Evolutionary conservation across 2,888 invertebrate species (phyloP).

Genomic region (Coelopa pilipes): DNA sequence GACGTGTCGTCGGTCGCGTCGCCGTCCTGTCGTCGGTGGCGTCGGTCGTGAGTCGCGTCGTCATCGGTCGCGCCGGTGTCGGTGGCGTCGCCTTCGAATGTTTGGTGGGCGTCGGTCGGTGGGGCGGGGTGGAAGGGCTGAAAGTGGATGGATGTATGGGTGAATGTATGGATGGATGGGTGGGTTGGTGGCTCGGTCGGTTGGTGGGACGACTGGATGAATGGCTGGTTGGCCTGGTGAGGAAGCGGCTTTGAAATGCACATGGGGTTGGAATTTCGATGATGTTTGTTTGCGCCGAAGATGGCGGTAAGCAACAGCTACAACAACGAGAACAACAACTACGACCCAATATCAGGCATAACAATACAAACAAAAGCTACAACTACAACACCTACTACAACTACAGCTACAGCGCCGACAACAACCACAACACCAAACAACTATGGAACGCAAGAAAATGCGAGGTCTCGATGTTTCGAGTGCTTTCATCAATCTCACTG

Average conservation of each 20-base stretch:
- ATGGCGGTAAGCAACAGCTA: constrained; percentile 12
- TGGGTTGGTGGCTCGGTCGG: not conserved
- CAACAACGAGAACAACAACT: not conserved
- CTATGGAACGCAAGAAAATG: not conserved
- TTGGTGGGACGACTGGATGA: constrained; percentile 1
- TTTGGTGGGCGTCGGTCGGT: no score
- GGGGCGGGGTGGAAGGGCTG: not conserved
- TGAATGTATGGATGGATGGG: constrained; percentile 26
- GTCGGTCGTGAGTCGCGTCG: no score
- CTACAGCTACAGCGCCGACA: not conserved
- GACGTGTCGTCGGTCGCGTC: no score
- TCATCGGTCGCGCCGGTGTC: no score
- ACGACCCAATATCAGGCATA: not conserved
- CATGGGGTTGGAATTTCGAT: constrained; percentile 29
- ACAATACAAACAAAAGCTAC: not conserved
- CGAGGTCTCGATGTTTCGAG: no score
- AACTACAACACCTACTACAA: not conserved
- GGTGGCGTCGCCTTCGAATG: no score
- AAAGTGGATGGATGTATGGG: constrained; percentile 5
- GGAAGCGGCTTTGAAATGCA: constrained; percentile 11
- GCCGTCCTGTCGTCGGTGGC: no score
- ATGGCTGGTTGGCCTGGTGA: constrained; percentile 19
- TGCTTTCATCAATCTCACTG: no score
- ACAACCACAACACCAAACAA: not conserved
- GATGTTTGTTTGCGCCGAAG: constrained; percentile 11